phyloP scores from a whole-genome alignment of 2,888 invertebrate species.

The Macrostomum cliftonense region DNA sequence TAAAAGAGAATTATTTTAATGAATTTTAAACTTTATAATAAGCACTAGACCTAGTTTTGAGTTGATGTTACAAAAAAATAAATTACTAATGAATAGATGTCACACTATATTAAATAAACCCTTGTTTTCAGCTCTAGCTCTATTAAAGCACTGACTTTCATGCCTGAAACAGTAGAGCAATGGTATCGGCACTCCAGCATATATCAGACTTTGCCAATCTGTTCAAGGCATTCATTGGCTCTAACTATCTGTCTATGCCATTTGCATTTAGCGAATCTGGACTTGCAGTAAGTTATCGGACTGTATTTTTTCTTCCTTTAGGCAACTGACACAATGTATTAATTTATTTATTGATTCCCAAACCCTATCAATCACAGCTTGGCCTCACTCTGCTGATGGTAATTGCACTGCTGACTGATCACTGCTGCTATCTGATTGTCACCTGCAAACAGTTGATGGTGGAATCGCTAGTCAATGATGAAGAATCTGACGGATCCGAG shows the following conservation, averaged over 20 bases:
- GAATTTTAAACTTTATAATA: too few species aligned
- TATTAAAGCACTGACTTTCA: too few species aligned
- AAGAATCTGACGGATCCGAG: not conserved
- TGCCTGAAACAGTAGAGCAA: too few species aligned
- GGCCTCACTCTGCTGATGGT: slow-evolving; percentile 23
- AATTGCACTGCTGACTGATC: slow-evolving; percentile 25
- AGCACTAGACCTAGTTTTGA: too few species aligned
- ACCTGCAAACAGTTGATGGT: slow-evolving; percentile 21
- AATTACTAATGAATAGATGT: too few species aligned
- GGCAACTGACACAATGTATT: too few species aligned
- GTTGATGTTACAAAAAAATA: too few species aligned
- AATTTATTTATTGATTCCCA: not conserved
- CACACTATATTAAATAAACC: too few species aligned
- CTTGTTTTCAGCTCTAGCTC: too few species aligned
- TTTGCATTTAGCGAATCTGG: slow-evolving; percentile 32
- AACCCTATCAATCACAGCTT: too few species aligned
- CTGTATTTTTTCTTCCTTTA: not conserved
- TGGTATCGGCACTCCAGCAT: not conserved
- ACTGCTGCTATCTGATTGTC: slow-evolving; percentile 29
- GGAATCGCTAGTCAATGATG: slow-evolving; percentile 1
- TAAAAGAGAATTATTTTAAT: too few species aligned
- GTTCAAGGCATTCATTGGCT: slow-evolving; percentile 33
- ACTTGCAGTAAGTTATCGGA: slow-evolving; percentile 21
- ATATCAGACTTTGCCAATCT: slow-evolving; percentile 29
- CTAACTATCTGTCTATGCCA: slow-evolving; percentile 30